A percentile compares a stretch with the other conserved stretches of the same genome.
Conservation (phyloP, 1,140 invertebrate genomes). For the Lucilia sericata region DNA sequence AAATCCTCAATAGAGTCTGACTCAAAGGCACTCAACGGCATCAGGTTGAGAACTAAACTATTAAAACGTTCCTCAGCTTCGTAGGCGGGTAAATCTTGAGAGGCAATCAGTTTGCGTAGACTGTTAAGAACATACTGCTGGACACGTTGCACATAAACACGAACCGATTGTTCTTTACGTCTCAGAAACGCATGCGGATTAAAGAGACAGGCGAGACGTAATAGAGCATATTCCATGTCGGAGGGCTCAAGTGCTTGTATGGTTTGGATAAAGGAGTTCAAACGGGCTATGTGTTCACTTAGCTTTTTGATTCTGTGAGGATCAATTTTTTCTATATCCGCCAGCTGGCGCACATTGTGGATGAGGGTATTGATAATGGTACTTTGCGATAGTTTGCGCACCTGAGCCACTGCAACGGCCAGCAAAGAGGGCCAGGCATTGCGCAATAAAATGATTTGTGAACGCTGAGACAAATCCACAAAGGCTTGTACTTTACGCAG, state of each 20-base stretch:
- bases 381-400: conserved; percentile 81
- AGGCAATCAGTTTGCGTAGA: conserved; percentile 49
- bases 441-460: conserved; percentile 85
- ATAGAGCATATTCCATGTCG: conserved; percentile 86
- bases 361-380: conserved; percentile 87
- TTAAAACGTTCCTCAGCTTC: conserved; percentile 56
- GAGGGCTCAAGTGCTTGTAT: conserved; percentile 80
- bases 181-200: conserved; percentile 59
- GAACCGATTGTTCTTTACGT: conserved; percentile 56
- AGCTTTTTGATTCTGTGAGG: conserved; percentile 80
- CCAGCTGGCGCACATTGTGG: conserved; percentile 73
- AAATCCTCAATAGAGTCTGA: conserved; percentile 87
- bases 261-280: conserved; percentile 84
- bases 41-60: conserved; percentile 74
- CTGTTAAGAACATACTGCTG: conserved; percentile 59
- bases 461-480: conserved; percentile 83
- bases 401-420: conserved; percentile 91
- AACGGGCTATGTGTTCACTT: conserved; percentile 83
- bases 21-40: conserved; percentile 82
- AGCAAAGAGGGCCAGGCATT: conserved; percentile 95
- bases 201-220: conserved; percentile 87
- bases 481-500: conserved; percentile 86
- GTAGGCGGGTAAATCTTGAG: conserved; percentile 40
- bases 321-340: conserved; percentile 75
- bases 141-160: conserved; percentile 60